These are phyloP conservation scores for Pasiphila rectangulata DNA, from an alignment of 2,888 invertebrate genomes.

Conservation along the genomic window DNA sequence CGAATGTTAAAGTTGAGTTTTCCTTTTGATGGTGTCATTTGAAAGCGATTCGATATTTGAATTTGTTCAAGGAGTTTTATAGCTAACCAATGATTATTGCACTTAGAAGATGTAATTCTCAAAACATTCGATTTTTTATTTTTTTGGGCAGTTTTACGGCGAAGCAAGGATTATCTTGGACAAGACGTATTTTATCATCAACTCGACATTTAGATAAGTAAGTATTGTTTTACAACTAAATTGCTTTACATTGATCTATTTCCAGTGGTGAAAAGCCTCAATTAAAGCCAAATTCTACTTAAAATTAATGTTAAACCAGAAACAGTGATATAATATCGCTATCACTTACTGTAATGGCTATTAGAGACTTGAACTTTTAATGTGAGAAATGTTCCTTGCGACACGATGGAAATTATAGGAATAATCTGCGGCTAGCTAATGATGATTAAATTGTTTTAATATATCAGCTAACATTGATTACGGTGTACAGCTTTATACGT, in stretches of 20 bases:
- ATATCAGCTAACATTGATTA: constrained; percentile 1
- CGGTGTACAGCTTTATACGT: neutral
- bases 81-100: neutral
- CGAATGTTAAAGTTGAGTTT: constrained; percentile 55
- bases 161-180: too few relatives aligned
- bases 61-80: constrained; percentile 1
- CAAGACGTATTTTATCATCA: too few relatives aligned
- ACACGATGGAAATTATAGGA: constrained; percentile 8
- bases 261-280: neutral
- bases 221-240: too few relatives aligned
- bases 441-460: constrained; percentile 11
- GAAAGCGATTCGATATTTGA: constrained; percentile 14
- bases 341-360: constrained; percentile 9
- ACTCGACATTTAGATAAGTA: too few relatives aligned
- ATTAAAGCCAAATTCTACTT: neutral
- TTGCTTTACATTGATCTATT: too few relatives aligned
- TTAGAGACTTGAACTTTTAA: constrained; percentile 9
- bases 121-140: too few relatives aligned
- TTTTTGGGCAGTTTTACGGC: too few relatives aligned
- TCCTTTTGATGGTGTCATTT: constrained; percentile 18
- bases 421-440: constrained; percentile 9
- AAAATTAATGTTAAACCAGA: constrained; percentile 2
- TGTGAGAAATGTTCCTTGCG: constrained; percentile 8
- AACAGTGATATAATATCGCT: constrained; percentile 9
- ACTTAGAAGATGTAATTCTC: too few relatives aligned